Evolutionary conservation across 2,797 vertebrate species (phyloP), one percentile per base, ranked within the genome.

Genomic region (Chelon auratus): DNA sequence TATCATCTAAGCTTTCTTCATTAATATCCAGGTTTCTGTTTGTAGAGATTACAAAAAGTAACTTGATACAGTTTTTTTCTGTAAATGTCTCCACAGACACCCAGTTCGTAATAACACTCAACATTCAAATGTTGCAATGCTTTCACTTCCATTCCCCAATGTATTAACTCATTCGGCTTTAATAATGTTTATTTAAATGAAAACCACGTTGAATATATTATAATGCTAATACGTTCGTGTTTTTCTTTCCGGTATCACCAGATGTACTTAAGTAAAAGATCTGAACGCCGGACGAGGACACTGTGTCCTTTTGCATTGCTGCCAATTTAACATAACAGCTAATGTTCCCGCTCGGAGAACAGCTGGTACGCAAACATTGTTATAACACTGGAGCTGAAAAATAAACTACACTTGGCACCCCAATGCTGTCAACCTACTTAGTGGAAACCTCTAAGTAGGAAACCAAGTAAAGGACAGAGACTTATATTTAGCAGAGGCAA

Each of bases 401-500:
- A 52, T 45, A 8, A 75, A 72, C 53, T 66, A 22, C 24, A 67
- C 69, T 18, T 17, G n/a, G 5, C 43, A 20, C 47, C 43, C 66
- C 12, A 57, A 85, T 22, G 24, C 72, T 17, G 70, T 56, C 70
- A 72, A n/a, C 50, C 78, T 60, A 72, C 67, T 80, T 72, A 61
- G 48, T 62, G 12, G 60, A 42, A 33, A 5, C 30, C 30, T 8
- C 30, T 33, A 33, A 33, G 30, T 33, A 33, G 30, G 5, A 33
- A 65, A 65, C 54, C 9, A 24, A 56, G 59, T 17, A 33, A 36
- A 40, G 51, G 39, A 62, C 62, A 51, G 51, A 50, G 30, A 40
- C 20, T 78, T 89, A 84, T 83, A 81, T 87, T 80, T 89, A 90
- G 83, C 80, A 0, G 55, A 83, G 60, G 75, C 62, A 76, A 86